Base-by-base conservation (phyloP, 2,888 invertebrate species). In the Xanthorhoe spadicearia region DNA sequence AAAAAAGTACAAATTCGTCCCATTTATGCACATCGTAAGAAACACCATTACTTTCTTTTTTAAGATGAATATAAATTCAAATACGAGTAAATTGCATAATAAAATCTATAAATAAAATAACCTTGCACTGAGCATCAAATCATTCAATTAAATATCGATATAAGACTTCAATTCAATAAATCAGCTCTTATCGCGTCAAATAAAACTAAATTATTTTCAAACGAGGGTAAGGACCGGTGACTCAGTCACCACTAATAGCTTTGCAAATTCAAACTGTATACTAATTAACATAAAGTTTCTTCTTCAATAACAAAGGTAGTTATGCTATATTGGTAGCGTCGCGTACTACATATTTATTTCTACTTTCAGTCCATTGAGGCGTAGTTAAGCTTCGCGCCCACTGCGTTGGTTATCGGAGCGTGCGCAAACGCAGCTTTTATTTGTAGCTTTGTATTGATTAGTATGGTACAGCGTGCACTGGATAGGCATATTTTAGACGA, bases 201-300 rank as follows among this genome's bases (percentile, higher is more conserved):
- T 71, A 70, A 75, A 73, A 77, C 74, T 69, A 71, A 72, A 77
- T 78, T 83, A 84, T 85, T 87, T 86, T 82, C 83, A 79, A 74
- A 79, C 83, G 80, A 84, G 87, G 88, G 88, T 89, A 89, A 88
- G 84, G 88, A 89, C 88, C 88, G 85, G 80, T 87, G 88, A 88
- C 65, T 67, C 54, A 66, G 32, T 64, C 60, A 19, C 67, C 32
- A 64, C 59, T 56, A 51, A 23, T 1, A 48, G 18, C 19, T 32
- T 3, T 23, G 38, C 70, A 56, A 66, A 70, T 65, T 51, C 19
- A 61, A 56, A 62, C 73, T 72, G 52, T 74, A 74, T 61, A 58
- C 13, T 70, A 65, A 73, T 73, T 72, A 56, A 69, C 71, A 67
- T 73, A 73, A 67, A 71, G 73, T 54, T 58, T 63, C 57, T 60